Percentiles rank a stretch among this genome's conserved stretches.
Evolutionary conservation across 2,113 vertebrate genomes (phyloP).

Genomic region (Oreochromis niloticus): DNA sequence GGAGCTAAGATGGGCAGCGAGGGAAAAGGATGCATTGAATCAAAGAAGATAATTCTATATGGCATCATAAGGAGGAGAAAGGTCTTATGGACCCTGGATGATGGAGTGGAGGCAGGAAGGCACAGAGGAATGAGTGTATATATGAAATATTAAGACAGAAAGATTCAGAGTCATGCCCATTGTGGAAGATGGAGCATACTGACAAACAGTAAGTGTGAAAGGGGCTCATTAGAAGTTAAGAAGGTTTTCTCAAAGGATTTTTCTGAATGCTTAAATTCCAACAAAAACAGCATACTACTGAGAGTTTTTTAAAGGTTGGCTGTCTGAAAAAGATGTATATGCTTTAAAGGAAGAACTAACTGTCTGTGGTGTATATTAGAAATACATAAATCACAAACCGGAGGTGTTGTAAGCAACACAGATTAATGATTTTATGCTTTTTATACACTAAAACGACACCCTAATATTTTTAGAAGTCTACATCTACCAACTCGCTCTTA

Average conservation of each 20-base stretch:
- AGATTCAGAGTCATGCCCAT: neutral
- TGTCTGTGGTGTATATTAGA: neutral
- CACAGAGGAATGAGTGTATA: neutral
- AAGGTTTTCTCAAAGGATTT: neutral
- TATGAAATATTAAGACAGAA: neutral
- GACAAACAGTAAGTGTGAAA: neutral
- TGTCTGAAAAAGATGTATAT: neutral
- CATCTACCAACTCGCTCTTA: neutral
- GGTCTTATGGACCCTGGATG: neutral
- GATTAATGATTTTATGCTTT: neutral
- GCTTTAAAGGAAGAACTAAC: neutral
- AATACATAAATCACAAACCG: neutral
- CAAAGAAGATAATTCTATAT: conserved; percentile 29
- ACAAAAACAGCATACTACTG: neutral
- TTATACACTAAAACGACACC: neutral
- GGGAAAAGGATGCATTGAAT: conserved; percentile 8
- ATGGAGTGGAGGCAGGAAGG: neutral
- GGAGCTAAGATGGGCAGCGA: neutral
- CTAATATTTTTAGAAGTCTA: neutral
- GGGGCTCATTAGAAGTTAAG: neutral
- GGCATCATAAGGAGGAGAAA: conserved; percentile 17
- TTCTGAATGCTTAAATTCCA: neutral
- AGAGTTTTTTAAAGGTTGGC: neutral
- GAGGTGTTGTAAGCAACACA: neutral
- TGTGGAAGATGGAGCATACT: neutral